Conservation (phyloP, 2,888 invertebrate genomes). For the Mycalesis mineus region DNA sequence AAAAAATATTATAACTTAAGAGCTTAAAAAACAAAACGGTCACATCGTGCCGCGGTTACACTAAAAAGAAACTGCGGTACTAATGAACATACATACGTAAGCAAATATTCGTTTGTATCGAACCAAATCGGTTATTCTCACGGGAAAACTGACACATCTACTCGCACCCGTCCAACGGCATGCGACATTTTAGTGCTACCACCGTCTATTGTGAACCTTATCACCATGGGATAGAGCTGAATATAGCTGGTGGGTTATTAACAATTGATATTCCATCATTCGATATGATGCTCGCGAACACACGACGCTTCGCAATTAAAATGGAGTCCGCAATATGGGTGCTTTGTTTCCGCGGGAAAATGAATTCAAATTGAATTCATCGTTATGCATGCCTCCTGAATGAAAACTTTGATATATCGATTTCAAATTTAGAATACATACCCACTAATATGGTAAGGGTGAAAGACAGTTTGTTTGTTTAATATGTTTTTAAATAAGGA, state of each 20-base stretch:
- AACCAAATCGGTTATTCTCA: constrained; percentile 26
- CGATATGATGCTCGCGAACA: constrained; percentile 30
- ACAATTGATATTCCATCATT: constrained; percentile 22
- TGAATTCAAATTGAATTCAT: constrained; percentile 34
- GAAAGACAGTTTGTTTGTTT: no score
- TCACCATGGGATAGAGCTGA: constrained; percentile 3
- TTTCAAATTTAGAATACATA: no score
- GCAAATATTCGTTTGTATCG: constrained; percentile 29
- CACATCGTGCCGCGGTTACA: no score
- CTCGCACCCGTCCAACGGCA: constrained; percentile 5
- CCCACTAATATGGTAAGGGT: no score
- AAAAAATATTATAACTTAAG: no score
- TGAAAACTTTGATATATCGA: constrained; percentile 22
- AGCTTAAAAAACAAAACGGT: no score
- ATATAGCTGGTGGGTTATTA: constrained; percentile 9
- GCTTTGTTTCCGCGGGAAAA: constrained; percentile 23
- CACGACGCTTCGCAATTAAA: constrained; percentile 29
- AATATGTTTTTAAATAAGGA: no score
- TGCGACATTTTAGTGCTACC: constrained; percentile 9
- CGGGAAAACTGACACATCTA: constrained; percentile 21
- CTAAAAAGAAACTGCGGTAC: not conserved
- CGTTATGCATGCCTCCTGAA: constrained; percentile 40
- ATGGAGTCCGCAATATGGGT: constrained; percentile 31
- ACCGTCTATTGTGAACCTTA: constrained; percentile 16
- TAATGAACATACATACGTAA: constrained; percentile 15